phyloP scores from a whole-genome alignment of 2,797 vertebrate genomes.

The Falco peregrinus region DNA sequence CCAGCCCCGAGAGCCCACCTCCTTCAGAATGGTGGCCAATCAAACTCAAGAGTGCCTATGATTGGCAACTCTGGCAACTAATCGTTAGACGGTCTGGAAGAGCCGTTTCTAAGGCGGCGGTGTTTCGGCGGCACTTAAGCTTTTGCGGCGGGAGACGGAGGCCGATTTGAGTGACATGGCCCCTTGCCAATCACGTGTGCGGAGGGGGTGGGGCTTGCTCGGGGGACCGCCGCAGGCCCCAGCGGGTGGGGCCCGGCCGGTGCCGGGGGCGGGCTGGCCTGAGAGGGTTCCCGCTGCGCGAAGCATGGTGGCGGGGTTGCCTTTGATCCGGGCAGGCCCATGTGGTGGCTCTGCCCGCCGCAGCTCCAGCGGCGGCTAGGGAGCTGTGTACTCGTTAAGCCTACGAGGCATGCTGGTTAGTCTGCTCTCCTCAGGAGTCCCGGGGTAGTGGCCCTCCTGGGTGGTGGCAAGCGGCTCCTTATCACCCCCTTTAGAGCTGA shows the following conservation, averaged over 20 bases:
- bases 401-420: accelerated
- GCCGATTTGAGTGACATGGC: accelerated
- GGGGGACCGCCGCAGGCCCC: accelerated
- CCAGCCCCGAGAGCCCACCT: neutral
- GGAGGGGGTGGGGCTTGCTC: neutral
- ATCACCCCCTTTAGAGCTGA: accelerated
- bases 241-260: accelerated
- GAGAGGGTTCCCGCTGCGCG: accelerated
- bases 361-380: neutral
- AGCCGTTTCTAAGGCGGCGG: neutral
- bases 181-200: accelerated
- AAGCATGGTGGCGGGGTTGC: accelerated
- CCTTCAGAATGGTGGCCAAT: constrained; percentile 68
- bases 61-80: neutral
- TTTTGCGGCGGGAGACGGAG: neutral
- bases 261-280: neutral
- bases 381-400: neutral
- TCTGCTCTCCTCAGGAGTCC: accelerated
- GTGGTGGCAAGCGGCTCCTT: too few species aligned
- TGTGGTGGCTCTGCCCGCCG: accelerated
- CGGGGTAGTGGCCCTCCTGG: accelerated
- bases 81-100: neutral
- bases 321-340: accelerated
- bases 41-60: accelerated
- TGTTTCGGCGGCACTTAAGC: too few species aligned